Evolutionary conservation across 1,140 invertebrate genomes (phyloP).

Genomic region (Platyura marginata): DNA sequence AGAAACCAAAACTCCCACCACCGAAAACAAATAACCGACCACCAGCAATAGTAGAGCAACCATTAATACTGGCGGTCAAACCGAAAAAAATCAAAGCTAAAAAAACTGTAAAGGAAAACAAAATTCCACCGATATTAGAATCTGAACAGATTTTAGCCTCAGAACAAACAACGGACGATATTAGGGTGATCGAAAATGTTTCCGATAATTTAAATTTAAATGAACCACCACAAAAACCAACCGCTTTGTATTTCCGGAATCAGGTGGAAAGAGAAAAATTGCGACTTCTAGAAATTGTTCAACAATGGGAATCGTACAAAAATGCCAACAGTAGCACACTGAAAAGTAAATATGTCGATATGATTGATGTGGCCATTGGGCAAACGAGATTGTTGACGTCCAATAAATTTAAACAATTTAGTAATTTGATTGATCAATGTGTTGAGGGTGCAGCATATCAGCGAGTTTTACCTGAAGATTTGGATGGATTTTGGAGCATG

Average conservation of each 20-base stretch:
- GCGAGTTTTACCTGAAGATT: slow-evolving; percentile 37
- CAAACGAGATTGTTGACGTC: slow-evolving; percentile 44
- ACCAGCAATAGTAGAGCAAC: no score
- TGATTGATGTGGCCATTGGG: slow-evolving; percentile 45
- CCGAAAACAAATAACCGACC: no score
- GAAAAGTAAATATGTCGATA: slow-evolving; percentile 23
- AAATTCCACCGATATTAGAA: no score
- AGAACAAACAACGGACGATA: no score
- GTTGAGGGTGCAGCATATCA: slow-evolving; percentile 33
- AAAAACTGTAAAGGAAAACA: no score
- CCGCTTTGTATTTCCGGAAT: slow-evolving; percentile 34
- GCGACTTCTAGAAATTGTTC: slow-evolving; percentile 25
- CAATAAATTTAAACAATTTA: slow-evolving; percentile 50
- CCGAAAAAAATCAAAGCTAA: no score
- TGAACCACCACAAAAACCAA: no score
- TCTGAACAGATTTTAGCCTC: no score
- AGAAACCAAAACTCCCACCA: no score
- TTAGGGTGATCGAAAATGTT: no score
- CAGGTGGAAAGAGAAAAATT: slow-evolving; percentile 28
- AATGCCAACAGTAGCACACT: slow-evolving; percentile 8
- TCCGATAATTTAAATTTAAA: no score
- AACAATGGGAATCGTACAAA: slow-evolving; percentile 26
- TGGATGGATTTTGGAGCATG: slow-evolving; percentile 66
- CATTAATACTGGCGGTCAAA: no score
- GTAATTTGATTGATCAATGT: slow-evolving; percentile 39